Base-by-base conservation (phyloP, 2,888 invertebrate genomes). In the Tanytarsus gracilentus region DNA sequence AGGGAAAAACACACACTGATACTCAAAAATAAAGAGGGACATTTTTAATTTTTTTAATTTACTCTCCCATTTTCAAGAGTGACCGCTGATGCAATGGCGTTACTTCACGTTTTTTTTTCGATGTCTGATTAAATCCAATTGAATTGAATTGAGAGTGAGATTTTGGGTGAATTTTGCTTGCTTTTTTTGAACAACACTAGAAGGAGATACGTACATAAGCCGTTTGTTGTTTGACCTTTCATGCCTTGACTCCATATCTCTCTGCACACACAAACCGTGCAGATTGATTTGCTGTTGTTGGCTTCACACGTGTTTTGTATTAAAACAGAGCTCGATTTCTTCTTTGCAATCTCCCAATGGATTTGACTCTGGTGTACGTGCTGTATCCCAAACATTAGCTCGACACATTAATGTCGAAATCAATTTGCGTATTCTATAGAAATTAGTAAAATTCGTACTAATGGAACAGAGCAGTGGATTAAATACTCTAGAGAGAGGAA, bases 171-270 rank as follows among this genome's bases (percentile, higher is more conserved):
- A 29, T 29, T 29, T 29, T 51, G 16, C 14, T 51, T 21, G 3
- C 23, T 6, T 44, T 44, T 44, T 44, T 44, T 16, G 40, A 40
- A 29, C 50, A 18, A 50, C 6, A 3, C 18, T 23, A 49, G 26
- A 49, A 36, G 36, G 16, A 16, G 18, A 40, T 5, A 40, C 23
- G 44, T 44, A 21, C 21, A 5, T 18, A 44, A n/a, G 18, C 51
- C 29, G 29, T 49, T 30, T n/a, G 3, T 44, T 18, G 30, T 51
- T 29, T 51, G 51, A 51, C 51, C 51, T 51, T 51, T 51, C 51
- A 51, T 51, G 51, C 51, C 51, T 51, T 21, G 44, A 44, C 44
- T 44, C 44, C 27, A 18, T 9, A 26, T 49, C n/a, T n/a, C 49
- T 25, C 25, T 25, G 25, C 9, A 9, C 29, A 9, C 5, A 14